A percentile compares a stretch with the other conserved stretches of the same genome.
These are phyloP conservation scores for Chalcosyrphus nemorum DNA, from an alignment of 2,888 invertebrate genomes.

Conservation along the genomic window DNA sequence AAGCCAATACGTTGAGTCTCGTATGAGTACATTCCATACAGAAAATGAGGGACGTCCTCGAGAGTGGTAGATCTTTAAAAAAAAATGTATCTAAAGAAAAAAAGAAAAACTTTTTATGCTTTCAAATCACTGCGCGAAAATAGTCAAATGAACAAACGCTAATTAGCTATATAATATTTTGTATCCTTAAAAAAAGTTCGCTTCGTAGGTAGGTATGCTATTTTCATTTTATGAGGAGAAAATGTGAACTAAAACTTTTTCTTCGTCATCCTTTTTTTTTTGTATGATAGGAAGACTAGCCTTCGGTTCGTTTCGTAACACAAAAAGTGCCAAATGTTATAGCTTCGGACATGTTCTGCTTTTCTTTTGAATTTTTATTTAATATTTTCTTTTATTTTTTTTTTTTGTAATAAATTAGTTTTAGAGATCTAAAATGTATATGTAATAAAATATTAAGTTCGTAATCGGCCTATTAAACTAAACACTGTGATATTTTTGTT, in stretches of 20 bases:
- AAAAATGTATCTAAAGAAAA: neutral
- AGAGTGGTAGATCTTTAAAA: conserved; percentile 76
- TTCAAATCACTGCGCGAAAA: conserved; percentile 36
- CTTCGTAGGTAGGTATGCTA: neutral
- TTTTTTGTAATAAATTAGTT: conserved; percentile 2
- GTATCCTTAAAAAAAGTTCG: conserved; percentile 8
- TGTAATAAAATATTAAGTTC: neutral
- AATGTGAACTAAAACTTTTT: neutral
- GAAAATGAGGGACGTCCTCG: conserved; percentile 76
- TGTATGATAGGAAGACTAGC: conserved; percentile 33
- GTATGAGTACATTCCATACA: conserved; percentile 76
- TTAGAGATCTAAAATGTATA: conserved; percentile 21
- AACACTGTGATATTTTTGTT: conserved; percentile 42
- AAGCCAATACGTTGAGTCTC: conserved; percentile 79
- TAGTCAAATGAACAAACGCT: conserved; percentile 35
- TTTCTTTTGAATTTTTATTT: neutral
- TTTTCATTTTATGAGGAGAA: neutral
- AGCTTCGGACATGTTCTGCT: conserved; percentile 2
- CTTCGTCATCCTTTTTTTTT: neutral
- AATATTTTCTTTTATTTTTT: neutral
- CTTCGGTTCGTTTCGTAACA: conserved; percentile 41
- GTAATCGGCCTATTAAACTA: conserved; percentile 27
- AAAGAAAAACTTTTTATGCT: neutral
- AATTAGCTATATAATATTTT: conserved; percentile 20
- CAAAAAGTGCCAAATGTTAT: conserved; percentile 50